A percentile compares a stretch with the other conserved stretches of the same genome.
These are phyloP conservation scores for Saturnia pavonia DNA, from an alignment of 2,888 invertebrate species.

Conservation along the genomic window DNA sequence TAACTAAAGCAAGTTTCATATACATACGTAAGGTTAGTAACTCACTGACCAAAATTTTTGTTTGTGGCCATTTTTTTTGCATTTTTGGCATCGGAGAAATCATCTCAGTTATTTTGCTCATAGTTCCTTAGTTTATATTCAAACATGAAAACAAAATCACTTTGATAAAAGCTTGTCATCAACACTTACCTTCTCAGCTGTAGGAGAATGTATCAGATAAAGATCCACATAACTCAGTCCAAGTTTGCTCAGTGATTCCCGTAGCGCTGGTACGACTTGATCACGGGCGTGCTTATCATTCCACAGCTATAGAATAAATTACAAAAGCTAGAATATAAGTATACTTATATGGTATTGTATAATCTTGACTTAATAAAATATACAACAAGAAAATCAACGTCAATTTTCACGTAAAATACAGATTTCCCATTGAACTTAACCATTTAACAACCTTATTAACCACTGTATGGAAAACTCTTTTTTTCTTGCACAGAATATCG, in stretches of 20 bases:
- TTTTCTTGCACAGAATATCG: neutral
- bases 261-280: constrained; percentile 84
- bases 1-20: too few relatives aligned
- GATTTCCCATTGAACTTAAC: neutral
- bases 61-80: too few relatives aligned
- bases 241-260: constrained; percentile 83
- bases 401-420: neutral
- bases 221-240: constrained; percentile 88
- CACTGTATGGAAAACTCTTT: neutral
- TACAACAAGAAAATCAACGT: neutral
- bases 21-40: too few relatives aligned
- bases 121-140: too few relatives aligned
- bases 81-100: too few relatives aligned
- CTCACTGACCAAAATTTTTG: too few relatives aligned
- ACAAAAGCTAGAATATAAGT: neutral
- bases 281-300: constrained; percentile 81
- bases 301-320: constrained; percentile 42
- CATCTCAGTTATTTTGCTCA: too few relatives aligned
- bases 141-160: neutral
- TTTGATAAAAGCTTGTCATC: neutral
- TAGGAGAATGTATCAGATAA: constrained; percentile 90
- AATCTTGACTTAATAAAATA: neutral
- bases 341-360: too few relatives aligned
- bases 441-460: neutral
- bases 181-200: constrained; percentile 73